A percentile compares a stretch with the other conserved stretches of the same genome.
These are phyloP conservation scores for Mycetomoellerius zeteki DNA, from an alignment of 1,140 invertebrate genomes.

Conservation along the genomic window DNA sequence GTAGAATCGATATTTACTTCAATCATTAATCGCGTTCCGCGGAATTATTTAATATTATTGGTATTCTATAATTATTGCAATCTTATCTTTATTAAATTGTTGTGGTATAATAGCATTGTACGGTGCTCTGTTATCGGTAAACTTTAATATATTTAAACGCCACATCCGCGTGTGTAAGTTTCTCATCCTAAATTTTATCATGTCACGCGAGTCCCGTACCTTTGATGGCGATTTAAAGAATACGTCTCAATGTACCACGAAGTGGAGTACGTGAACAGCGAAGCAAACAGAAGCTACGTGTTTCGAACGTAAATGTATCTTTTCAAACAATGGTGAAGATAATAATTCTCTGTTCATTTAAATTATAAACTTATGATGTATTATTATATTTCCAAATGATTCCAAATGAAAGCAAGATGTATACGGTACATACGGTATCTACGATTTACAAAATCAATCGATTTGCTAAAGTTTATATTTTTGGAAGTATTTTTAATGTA, in stretches of 20 bases:
- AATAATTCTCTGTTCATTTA: conserved; percentile 29
- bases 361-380: not conserved
- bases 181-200: conserved; percentile 55
- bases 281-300: conserved; percentile 45
- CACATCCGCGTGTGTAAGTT: conserved; percentile 22
- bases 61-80: conserved; percentile 25
- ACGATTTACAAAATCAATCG: not conserved
- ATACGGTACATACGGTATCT: not conserved
- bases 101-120: not conserved
- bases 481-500: not conserved
- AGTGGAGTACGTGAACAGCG: conserved; percentile 45
- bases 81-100: conserved; percentile 14
- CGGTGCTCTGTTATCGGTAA: conserved; percentile 29
- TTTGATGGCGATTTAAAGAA: conserved; percentile 58
- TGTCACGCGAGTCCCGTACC: conserved; percentile 40
- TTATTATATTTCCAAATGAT: not conserved
- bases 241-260: conserved; percentile 46
- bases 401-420: not conserved
- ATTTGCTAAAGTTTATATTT: not conserved
- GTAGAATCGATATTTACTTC: not conserved
- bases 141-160: conserved; percentile 26
- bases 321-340: conserved; percentile 3
- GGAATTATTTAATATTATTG: not conserved
- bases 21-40: not conserved
- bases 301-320: conserved; percentile 34